A percentile compares a stretch with the other conserved stretches of the same genome.
Evolutionary conservation across 2,797 vertebrate genomes (phyloP).

Genomic region (Carduelis carduelis): DNA sequence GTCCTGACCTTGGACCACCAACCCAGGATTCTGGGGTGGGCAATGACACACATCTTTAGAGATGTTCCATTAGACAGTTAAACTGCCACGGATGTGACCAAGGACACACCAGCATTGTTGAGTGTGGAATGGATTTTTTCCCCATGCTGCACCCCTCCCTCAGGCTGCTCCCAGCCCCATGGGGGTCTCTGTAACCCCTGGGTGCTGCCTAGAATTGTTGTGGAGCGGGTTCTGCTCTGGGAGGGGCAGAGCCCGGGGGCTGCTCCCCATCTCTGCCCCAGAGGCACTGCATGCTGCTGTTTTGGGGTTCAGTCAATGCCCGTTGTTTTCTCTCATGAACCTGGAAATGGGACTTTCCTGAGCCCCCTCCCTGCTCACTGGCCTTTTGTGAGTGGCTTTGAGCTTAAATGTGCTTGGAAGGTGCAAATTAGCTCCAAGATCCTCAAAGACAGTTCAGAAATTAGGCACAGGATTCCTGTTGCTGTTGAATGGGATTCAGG

Average conservation of each 20-base stretch:
- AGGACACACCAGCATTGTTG: accelerated
- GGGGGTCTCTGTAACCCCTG: background rate
- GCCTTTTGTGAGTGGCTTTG: background rate
- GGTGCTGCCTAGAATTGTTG: background rate
- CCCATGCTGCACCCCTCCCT: accelerated
- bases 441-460: background rate
- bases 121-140: background rate
- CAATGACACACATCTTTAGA: accelerated
- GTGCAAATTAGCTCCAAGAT: background rate
- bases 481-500: constrained; percentile 14
- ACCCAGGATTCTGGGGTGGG: background rate
- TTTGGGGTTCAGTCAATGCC: background rate
- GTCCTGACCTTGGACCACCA: accelerated
- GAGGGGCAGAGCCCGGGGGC: accelerated
- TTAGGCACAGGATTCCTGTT: background rate
- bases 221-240: background rate
- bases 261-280: background rate
- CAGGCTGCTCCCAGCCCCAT: accelerated
- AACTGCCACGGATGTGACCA: accelerated
- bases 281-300: too few species aligned
- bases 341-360: background rate
- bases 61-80: accelerated
- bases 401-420: background rate
- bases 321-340: background rate
- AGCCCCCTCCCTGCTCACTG: accelerated